phyloP scores from a whole-genome alignment of 2,797 vertebrate genomes.

The Hydrocynus forskahlii region DNA sequence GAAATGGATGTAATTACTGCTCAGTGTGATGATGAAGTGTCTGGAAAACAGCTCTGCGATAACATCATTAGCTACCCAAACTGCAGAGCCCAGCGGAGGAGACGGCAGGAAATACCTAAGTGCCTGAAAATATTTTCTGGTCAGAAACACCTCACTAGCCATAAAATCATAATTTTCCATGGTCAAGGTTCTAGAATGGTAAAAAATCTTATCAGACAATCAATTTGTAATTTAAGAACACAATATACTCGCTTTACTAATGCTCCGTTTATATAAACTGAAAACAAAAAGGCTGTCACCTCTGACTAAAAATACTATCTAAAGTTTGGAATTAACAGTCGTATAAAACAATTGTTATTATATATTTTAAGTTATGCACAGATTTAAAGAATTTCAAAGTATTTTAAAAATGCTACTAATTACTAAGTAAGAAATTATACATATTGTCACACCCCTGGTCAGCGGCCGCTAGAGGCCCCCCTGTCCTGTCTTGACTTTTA shows the following conservation, averaged over 20 bases:
- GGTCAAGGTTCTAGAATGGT: neutral
- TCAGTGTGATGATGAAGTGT: conserved; percentile 28
- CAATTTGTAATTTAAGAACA: neutral
- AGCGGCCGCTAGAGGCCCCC: no score
- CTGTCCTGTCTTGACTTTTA: no score
- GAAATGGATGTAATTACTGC: conserved; percentile 33
- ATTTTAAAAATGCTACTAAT: no score
- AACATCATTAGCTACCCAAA: conserved; percentile 33
- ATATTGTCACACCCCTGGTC: no score
- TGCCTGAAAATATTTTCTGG: conserved; percentile 8
- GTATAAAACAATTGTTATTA: no score
- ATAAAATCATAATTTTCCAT: neutral
- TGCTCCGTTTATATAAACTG: neutral
- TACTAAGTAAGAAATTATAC: no score
- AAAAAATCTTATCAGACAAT: neutral
- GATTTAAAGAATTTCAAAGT: no score
- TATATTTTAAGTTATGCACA: no score
- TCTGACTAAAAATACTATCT: no score
- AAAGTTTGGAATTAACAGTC: no score
- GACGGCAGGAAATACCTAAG: conserved; percentile 40
- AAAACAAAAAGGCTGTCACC: no score
- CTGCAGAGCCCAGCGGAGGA: neutral
- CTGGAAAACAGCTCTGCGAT: conserved; percentile 24
- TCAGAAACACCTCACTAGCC: neutral
- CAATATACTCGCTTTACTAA: neutral